These are phyloP conservation scores for Alentia gelatinosa DNA, from an alignment of 2,888 invertebrate species.

Conservation along the genomic window DNA sequence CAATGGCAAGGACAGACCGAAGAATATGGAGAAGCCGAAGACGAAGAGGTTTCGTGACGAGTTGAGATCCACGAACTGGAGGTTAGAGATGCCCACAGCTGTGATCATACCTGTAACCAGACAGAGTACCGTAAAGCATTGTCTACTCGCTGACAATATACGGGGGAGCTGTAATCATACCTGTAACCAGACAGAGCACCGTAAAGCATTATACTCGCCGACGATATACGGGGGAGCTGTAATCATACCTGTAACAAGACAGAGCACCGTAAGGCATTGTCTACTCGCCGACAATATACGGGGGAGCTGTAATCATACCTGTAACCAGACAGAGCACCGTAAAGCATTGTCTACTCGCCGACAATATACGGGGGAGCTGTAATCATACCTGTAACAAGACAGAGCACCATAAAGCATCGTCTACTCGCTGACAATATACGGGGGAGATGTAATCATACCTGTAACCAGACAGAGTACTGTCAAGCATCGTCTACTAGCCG, in stretches of 20 bases:
- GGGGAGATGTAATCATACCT: slow-evolving; percentile 78
- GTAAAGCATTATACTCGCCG: no score
- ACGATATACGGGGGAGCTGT: no score
- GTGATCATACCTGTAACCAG: slow-evolving; percentile 74
- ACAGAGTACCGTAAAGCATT: not conserved
- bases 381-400: slow-evolving; percentile 73
- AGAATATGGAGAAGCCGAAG: slow-evolving; percentile 92
- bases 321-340: not conserved
- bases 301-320: slow-evolving; percentile 78
- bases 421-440: no score
- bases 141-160: no score
- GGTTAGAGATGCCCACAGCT: slow-evolving; percentile 77
- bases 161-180: slow-evolving; percentile 77
- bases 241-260: slow-evolving; percentile 73
- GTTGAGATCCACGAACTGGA: slow-evolving; percentile 86
- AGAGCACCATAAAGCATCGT: not conserved
- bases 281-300: no score
- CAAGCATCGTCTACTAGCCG: no score
- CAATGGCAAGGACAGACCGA: slow-evolving; percentile 85
- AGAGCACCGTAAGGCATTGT: not conserved
- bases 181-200: slow-evolving; percentile 63
- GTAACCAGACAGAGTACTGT: not conserved
- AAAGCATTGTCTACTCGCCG: no score
- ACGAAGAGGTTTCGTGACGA: slow-evolving; percentile 93
- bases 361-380: no score